Evolutionary conservation across 2,113 vertebrate species (phyloP).

Genomic region (Arizona elegans): DNA sequence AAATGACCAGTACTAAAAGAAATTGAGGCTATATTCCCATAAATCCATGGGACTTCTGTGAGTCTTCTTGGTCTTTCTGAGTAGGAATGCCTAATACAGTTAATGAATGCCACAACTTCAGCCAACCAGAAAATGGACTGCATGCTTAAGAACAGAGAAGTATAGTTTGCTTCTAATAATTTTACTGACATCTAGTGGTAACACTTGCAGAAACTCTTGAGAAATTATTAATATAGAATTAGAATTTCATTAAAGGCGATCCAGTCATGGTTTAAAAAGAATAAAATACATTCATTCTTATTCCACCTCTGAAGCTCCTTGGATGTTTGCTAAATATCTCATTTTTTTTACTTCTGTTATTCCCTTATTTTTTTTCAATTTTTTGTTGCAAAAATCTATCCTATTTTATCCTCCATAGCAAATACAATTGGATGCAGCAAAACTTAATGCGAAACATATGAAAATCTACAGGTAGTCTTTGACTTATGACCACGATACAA

Average conservation of each 20-base stretch:
- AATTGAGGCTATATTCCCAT: not conserved
- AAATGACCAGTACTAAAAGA: too few relatives aligned
- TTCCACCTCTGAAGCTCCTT: not conserved
- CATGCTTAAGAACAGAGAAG: not conserved
- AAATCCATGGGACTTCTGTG: not conserved
- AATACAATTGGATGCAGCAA: not conserved
- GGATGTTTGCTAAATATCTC: not conserved
- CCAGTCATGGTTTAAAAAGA: not conserved
- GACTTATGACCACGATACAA: too few relatives aligned
- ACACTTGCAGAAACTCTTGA: not conserved
- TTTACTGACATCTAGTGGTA: slow-evolving; percentile 58
- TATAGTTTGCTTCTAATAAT: not conserved
- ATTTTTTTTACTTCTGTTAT: not conserved
- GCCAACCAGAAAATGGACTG: not conserved
- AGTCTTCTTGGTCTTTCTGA: not conserved
- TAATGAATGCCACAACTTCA: not conserved
- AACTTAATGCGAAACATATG: not conserved
- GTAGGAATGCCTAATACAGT: not conserved
- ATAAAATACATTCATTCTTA: not conserved
- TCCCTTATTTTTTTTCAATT: not conserved
- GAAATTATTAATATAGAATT: not conserved
- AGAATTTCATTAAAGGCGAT: not conserved
- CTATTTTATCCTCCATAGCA: not conserved
- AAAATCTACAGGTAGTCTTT: not conserved
- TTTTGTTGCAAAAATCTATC: not conserved